Evolutionary conservation across 2,888 invertebrate species (phyloP).

Genomic region (Heteropelma amictum): DNA sequence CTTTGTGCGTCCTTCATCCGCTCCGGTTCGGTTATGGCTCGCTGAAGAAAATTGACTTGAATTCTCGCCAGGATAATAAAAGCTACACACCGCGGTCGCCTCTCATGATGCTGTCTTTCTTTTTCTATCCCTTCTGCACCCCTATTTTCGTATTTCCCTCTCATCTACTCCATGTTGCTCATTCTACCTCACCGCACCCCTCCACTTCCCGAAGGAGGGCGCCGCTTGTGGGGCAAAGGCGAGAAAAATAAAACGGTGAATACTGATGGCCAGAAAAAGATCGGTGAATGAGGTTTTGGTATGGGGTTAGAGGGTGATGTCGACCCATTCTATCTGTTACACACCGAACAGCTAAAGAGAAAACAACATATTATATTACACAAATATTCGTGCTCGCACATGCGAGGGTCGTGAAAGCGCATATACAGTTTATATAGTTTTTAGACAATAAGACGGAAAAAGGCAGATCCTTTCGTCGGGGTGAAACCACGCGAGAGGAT

Average conservation of each 20-base stretch:
- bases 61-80: slow-evolving; percentile 74
- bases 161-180: too few relatives aligned
- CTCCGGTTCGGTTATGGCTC: slow-evolving; percentile 66
- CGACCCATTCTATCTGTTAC: slow-evolving; percentile 46
- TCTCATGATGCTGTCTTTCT: slow-evolving; percentile 13
- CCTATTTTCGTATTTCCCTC: background rate
- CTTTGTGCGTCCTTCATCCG: slow-evolving; percentile 59
- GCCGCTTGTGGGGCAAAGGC: slow-evolving; percentile 53
- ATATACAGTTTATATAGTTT: too few relatives aligned
- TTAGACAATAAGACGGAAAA: slow-evolving; percentile 6
- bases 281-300: background rate
- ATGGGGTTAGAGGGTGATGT: slow-evolving; percentile 24
- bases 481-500: slow-evolving; percentile 18
- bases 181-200: too few relatives aligned
- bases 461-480: slow-evolving; percentile 12
- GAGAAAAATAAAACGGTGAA: slow-evolving; percentile 65
- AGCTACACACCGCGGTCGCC: slow-evolving; percentile 56
- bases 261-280: slow-evolving; percentile 42
- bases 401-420: too few relatives aligned
- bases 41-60: slow-evolving; percentile 76
- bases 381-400: too few relatives aligned
- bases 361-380: too few relatives aligned
- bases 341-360: too few relatives aligned
- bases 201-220: background rate
- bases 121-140: background rate